Conservation (phyloP, 2,888 invertebrate species). For the Lasioglossum leucozonium region DNA sequence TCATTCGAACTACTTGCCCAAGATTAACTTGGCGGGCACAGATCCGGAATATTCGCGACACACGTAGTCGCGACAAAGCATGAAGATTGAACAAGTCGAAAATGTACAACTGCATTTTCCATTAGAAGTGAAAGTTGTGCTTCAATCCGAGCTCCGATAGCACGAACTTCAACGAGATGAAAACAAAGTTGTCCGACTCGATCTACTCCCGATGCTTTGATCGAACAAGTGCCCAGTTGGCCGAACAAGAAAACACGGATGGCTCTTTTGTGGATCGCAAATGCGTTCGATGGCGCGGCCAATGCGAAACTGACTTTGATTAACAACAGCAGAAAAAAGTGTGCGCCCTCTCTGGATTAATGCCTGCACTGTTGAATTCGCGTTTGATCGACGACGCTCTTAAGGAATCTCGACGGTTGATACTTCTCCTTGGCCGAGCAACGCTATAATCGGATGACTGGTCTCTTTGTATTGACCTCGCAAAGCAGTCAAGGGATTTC, state of each 20-base stretch:
- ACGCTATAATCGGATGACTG: slow-evolving; percentile 29
- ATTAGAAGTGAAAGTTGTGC: background rate
- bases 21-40: no score
- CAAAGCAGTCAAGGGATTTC: background rate
- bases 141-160: background rate
- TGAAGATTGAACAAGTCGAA: no score
- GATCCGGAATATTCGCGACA: no score
- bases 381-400: slow-evolving; percentile 25
- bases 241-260: slow-evolving; percentile 31
- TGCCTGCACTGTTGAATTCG: slow-evolving; percentile 45
- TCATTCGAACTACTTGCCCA: no score
- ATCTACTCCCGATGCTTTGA: slow-evolving; percentile 36
- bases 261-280: slow-evolving; percentile 29
- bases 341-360: slow-evolving; percentile 35
- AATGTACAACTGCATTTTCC: background rate
- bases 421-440: slow-evolving; percentile 32
- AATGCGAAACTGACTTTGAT: slow-evolving; percentile 68
- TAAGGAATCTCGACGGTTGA: slow-evolving; percentile 46
- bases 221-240: slow-evolving; percentile 62
- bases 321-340: slow-evolving; percentile 66
- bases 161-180: background rate
- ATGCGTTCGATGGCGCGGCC: slow-evolving; percentile 50
- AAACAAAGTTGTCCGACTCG: background rate
- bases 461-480: slow-evolving; percentile 14
- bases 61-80: no score